A percentile compares a stretch with the other conserved stretches of the same genome.
Evolutionary conservation across 2,888 invertebrate species (phyloP).

Genomic region (Eupeodes latifasciatus): DNA sequence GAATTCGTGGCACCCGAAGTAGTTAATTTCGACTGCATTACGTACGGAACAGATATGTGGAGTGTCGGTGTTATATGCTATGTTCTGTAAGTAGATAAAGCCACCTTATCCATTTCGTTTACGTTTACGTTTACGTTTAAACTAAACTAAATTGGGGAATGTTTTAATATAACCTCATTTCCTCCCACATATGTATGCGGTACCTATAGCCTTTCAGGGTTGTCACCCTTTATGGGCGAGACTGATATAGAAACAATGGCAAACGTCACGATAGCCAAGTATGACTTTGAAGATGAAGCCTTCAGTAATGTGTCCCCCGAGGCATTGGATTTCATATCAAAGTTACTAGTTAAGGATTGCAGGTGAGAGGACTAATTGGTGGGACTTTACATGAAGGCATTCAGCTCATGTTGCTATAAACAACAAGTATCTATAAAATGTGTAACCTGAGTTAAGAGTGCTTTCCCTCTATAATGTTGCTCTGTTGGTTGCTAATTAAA

Average conservation of each 20-base stretch:
- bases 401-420: constrained; percentile 30
- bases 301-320: constrained; percentile 97
- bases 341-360: constrained; percentile 95
- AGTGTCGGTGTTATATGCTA: constrained; percentile 99
- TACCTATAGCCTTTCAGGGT: constrained; percentile 91
- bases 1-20: constrained; percentile 99
- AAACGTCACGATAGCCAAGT: constrained; percentile 98
- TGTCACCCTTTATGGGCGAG: constrained; percentile 99
- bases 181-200: constrained; percentile 10
- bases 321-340: constrained; percentile 97
- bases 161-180: constrained; percentile 24
- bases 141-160: constrained; percentile 50
- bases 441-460: constrained; percentile 33
- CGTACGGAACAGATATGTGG: constrained; percentile 99
- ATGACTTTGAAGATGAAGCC: constrained; percentile 98
- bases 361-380: constrained; percentile 89
- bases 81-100: constrained; percentile 92
- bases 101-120: neutral
- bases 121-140: neutral
- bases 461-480: constrained; percentile 29
- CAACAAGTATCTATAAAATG: constrained; percentile 15
- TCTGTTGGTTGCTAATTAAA: constrained; percentile 79
- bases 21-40: constrained; percentile 98
- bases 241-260: constrained; percentile 99
- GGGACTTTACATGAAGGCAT: neutral